Base-by-base conservation (phyloP, 2,888 invertebrate species). In the Cyrtodaria siliqua region DNA sequence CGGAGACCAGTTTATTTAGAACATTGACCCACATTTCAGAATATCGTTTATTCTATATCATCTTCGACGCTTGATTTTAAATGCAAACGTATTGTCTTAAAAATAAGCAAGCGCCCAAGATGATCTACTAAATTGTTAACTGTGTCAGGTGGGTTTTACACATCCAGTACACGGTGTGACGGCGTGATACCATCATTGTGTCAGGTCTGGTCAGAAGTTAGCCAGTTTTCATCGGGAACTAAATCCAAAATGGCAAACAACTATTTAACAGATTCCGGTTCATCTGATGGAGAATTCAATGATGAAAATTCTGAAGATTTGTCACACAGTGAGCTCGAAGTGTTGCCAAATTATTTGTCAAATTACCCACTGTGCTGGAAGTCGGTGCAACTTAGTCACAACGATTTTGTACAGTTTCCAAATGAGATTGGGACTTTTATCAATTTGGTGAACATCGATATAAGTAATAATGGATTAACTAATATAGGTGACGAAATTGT, bases 381-480 rank as follows among this genome's bases (percentile, higher is more conserved):
- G 92, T 96, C 89, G 9, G 76, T 93, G 2, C 87, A 91, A 71
- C 85, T 93, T 1, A 90, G 92, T 56, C 92, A 94, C 84, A 94
- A 94, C 69, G 74, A 86, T 23, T 85, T 94, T 42, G 80, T 88
- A 1, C 77, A 84, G 38, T 76, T 94, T 9, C 93, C 94, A 4
- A 71, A 86, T 18, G 82, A 85, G 27, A 89, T 93, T 3, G 84
- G 83, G 64, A 72, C 68, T 62, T 93, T 90, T 79, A 73, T 59
- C 20, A 96, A 96, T 93, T 94, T 98, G 79, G 95, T 96, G 90
- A 95, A 95, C 70, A 93, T 99, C 88, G 98, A 98, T 92, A 94
- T 98, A 38, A 98, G 98, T 91, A 96, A 96, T 90, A 99, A 98
- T 93, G 95, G 95, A 59, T 93, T 99, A 73, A 95, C 95, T 12